Base-by-base conservation (phyloP, 2,113 vertebrate species). In the Percina caprodes region DNA sequence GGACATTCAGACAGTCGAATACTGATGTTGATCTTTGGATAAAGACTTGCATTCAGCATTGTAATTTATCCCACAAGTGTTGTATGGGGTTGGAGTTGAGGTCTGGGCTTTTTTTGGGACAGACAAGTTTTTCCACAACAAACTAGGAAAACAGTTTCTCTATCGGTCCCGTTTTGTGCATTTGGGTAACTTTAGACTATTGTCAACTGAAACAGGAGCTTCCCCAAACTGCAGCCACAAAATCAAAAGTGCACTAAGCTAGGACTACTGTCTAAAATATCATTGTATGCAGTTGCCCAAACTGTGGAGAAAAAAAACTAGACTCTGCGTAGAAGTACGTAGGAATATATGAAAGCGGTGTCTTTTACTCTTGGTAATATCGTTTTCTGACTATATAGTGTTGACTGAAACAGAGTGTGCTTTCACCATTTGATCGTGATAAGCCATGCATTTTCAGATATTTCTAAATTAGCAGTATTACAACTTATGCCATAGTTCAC, bases 401-500 rank as follows among this genome's bases (percentile, higher is more conserved):
- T 8, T 26, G n/a, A 55, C 26, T 19, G 13, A 39, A 45, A 33
- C 19, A 4, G 48, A 51, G 15, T 49, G 48, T 51, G 16, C 48
- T 19, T 35, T 66, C 35, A 62, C 19, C 33, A 67, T 39, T 39
- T 39, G 46, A 60, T 59, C 24, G 69, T 72, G 39, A 49, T 11
- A 12, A 51, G 21, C 19, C 63, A 46, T 74, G 15, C 10, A 54
- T 24, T 76, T 71, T 72, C 12, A 78, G 59, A 75, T 84, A 76
- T 69, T 60, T 81, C 54, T 74, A 77, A 54, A 80, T 77, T 80
- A 68, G 60, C 82, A 80, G 49, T 39, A n/a, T 45, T 30, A 45
- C 54, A 82, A 48, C 16, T 70, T 72, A 42, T 54, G 61, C 5
- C 24, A 49, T 26, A 82, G 58, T 49, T 67, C 79, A 67, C 65